Conservation (phyloP, 2,113 vertebrate species). For the Oriolus oriolus region DNA sequence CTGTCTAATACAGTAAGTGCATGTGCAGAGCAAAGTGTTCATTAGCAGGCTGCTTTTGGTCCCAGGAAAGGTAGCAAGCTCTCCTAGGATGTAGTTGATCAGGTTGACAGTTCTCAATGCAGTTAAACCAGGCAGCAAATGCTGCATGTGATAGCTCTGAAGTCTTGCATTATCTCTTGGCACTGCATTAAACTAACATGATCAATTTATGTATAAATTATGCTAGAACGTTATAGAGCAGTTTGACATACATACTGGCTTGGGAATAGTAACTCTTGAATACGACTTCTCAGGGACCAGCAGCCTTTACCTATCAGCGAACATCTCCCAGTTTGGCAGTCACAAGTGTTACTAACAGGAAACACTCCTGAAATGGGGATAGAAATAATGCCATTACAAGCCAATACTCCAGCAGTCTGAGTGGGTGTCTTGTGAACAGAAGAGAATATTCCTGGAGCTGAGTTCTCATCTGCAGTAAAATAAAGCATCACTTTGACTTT, state of each 20-base stretch:
- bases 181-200: neutral
- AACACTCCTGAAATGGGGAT: neutral
- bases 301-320: neutral
- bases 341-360: slow-evolving; percentile 6
- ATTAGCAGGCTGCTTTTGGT: neutral
- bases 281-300: neutral
- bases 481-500: neutral
- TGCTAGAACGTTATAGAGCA: neutral
- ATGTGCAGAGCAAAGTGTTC: neutral
- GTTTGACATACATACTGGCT: neutral
- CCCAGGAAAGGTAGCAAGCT: neutral
- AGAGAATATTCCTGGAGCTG: neutral
- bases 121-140: neutral
- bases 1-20: neutral
- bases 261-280: neutral
- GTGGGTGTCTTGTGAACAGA: slow-evolving; percentile 25
- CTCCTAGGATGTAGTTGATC: neutral
- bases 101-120: neutral
- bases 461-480: neutral
- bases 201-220: neutral
- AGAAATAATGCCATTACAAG: slow-evolving; percentile 21
- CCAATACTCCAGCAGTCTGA: neutral
- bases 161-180: neutral
- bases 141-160: neutral
- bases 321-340: neutral